These are phyloP conservation scores for Aplidium turbinatum DNA, from an alignment of 23 tunicate species.

Conservation along the genomic window DNA sequence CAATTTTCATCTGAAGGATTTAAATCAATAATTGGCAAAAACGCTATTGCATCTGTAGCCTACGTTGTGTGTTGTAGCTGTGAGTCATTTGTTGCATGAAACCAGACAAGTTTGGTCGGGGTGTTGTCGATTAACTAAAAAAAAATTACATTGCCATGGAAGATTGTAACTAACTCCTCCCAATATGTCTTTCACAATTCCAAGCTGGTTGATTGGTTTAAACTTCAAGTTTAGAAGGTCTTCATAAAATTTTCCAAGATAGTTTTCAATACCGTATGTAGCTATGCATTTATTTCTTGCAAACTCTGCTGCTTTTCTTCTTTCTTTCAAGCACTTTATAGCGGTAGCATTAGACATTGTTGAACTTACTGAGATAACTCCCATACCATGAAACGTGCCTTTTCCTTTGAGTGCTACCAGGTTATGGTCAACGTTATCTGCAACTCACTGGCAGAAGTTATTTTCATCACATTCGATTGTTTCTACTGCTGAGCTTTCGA, in stretches of 20 bases:
- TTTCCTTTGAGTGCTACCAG: neutral
- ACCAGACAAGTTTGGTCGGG: conserved; percentile 1
- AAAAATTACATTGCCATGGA: conserved; percentile 9
- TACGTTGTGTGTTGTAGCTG: neutral
- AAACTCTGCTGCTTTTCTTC: too few relatives aligned
- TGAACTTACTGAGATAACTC: neutral
- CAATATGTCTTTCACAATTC: too few relatives aligned
- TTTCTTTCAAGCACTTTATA: too few relatives aligned
- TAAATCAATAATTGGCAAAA: conserved; percentile 3
- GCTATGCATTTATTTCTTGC: too few relatives aligned
- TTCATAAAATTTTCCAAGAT: neutral
- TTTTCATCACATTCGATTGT: neutral
- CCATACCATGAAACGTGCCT: conserved; percentile 9
- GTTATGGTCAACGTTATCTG: conserved; percentile 20
- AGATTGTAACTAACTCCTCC: too few relatives aligned
- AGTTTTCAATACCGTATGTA: too few relatives aligned
- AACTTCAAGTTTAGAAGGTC: neutral
- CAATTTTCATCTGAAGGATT: conserved; percentile 12
- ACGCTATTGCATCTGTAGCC: conserved; percentile 1
- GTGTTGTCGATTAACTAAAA: conserved; percentile 2
- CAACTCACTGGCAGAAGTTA: neutral
- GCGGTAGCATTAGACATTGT: too few relatives aligned
- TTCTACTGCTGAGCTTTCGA: neutral
- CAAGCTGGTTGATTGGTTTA: conserved; percentile 4
- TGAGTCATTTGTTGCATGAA: neutral